A percentile compares a stretch with the other conserved stretches of the same genome.
These are phyloP conservation scores for Drosophila prostipennis DNA, from an alignment of 2,888 invertebrate genomes.

Conservation along the genomic window DNA sequence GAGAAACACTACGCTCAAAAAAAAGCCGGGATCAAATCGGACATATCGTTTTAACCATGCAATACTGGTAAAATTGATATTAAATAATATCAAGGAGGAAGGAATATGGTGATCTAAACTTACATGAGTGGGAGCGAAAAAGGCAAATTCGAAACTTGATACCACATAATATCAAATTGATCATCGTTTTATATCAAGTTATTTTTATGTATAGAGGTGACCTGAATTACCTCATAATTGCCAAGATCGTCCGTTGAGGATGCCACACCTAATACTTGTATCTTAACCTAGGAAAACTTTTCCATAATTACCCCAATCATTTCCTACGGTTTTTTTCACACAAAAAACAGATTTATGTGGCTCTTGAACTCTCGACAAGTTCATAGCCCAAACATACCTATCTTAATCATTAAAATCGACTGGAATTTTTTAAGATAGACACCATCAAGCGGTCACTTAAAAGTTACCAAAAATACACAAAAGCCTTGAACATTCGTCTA, in stretches of 20 bases:
- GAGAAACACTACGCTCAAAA: no score
- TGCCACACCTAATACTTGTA: slow-evolving; percentile 3
- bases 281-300: neutral
- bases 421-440: neutral
- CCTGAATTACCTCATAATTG: slow-evolving; percentile 6
- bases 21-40: no score
- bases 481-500: slow-evolving; percentile 57
- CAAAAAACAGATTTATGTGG: slow-evolving; percentile 21
- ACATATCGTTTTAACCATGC: no score
- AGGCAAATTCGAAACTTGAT: no score
- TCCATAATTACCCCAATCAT: slow-evolving; percentile 8
- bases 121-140: no score
- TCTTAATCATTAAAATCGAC: slow-evolving; percentile 15
- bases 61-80: no score
- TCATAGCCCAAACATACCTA: slow-evolving; percentile 6
- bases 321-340: slow-evolving; percentile 9
- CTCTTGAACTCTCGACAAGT: slow-evolving; percentile 29
- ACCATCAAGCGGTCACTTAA: slow-evolving; percentile 11
- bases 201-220: neutral
- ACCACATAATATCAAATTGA: no score
- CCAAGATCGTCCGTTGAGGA: slow-evolving; percentile 1
- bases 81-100: no score
- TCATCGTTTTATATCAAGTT: no score
- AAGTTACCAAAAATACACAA: slow-evolving; percentile 15
- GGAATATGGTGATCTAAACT: no score